A percentile compares a stretch with the other conserved stretches of the same genome.
Evolutionary conservation across 1,140 invertebrate species (phyloP).

Genomic region (Palaemon carinicauda): DNA sequence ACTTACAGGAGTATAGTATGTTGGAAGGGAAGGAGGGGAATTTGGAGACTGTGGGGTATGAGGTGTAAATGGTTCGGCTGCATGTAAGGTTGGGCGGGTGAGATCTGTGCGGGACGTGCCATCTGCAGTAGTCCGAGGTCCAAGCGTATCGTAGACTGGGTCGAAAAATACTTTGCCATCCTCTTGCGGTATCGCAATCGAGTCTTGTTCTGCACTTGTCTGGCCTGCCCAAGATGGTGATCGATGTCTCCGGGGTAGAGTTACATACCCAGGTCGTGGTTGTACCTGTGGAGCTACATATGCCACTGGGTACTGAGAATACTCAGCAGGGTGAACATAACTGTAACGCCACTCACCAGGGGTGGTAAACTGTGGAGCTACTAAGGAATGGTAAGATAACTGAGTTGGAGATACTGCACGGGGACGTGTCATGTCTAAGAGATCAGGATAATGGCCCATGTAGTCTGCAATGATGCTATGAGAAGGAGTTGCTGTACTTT

Average conservation of each 20-base stretch:
- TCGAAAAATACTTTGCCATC: slow-evolving; percentile 65
- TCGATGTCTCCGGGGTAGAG: slow-evolving; percentile 79
- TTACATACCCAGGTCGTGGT: slow-evolving; percentile 70
- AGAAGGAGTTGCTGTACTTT: slow-evolving; percentile 12
- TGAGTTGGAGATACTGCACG: slow-evolving; percentile 68
- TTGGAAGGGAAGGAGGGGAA: slow-evolving; percentile 44
- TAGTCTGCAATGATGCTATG: slow-evolving; percentile 69
- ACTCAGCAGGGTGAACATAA: slow-evolving; percentile 34
- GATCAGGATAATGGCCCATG: slow-evolving; percentile 73
- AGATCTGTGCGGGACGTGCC: slow-evolving; percentile 85
- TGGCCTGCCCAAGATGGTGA: slow-evolving; percentile 76
- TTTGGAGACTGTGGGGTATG: slow-evolving; percentile 34
- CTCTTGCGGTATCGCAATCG: slow-evolving; percentile 61
- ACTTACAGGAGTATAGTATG: slow-evolving; percentile 59
- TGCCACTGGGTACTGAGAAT: slow-evolving; percentile 32
- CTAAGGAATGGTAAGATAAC: slow-evolving; percentile 50
- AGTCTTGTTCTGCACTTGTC: slow-evolving; percentile 59
- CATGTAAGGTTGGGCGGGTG: slow-evolving; percentile 60
- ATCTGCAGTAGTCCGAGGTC: slow-evolving; percentile 84
- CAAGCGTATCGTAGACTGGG: slow-evolving; percentile 89
- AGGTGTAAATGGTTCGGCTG: slow-evolving; percentile 38
- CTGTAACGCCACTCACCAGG: slow-evolving; percentile 52
- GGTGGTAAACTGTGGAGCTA: slow-evolving; percentile 22
- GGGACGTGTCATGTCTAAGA: slow-evolving; percentile 76
- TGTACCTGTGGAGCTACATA: slow-evolving; percentile 67